Evolutionary conservation across 2,888 invertebrate genomes (phyloP), one percentile per base, ranked within the genome.

Genomic region (Scaptomyza parva): DNA sequence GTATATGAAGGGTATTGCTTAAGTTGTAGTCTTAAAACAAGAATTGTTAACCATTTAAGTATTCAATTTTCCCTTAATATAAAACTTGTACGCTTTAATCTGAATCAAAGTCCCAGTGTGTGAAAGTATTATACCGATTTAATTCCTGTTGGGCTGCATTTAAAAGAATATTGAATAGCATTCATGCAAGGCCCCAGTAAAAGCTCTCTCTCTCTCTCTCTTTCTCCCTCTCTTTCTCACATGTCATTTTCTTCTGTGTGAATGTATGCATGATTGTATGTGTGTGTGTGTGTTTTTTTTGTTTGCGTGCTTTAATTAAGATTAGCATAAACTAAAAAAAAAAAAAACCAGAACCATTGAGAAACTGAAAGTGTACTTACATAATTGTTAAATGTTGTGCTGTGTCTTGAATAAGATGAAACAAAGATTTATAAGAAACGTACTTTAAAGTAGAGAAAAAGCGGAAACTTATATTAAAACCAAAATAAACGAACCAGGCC

Each of bases 361-460:
- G 62, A 73, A 73, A 76, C 63, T 73, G 57, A 68, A 84, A 82
- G 81, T 84, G 81, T 82, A 81, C 81, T 82, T 82, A 82, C 66
- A 65, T 70, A 61, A 70, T 47, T 69, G 76, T 71, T 84, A 71
- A 78, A 76, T 76, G 70, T 84, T 60, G 76, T 76, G 85, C 82
- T 82, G 85, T 78, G 74, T 68, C 70, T 78, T 69, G 48, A 59
- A 44, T 20, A 61, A 30, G 44, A 59, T 26, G 37, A 50, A 18
- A 33, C 22, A 22, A 45, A n/a, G 47, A 14, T 11, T 11, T 18
- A 20, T 40, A 20, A 9, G 40, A 12, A 11, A 35, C 3, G 28
- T 17, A 40, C 17, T n/a, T 20, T 18, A 47, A 28, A 28, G 9
- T 18, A 9, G 12, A 45, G 60, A 43, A 26, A 47, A 28, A 28